Conservation (phyloP, 2,888 invertebrate genomes). For the Lasioglossum zephyrum region DNA sequence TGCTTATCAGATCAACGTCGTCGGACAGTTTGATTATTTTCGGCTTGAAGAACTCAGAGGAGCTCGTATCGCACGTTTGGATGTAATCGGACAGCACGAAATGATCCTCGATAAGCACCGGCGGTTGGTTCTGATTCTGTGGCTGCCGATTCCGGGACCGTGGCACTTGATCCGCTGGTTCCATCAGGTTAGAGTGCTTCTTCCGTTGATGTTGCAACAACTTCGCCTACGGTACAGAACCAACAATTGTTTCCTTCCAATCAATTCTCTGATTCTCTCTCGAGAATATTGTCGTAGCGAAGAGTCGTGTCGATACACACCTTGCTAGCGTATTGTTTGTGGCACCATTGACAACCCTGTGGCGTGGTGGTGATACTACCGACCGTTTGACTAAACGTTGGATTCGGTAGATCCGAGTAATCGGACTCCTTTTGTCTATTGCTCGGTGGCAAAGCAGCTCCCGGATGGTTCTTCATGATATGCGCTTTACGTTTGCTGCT, state of each 20-base stretch:
- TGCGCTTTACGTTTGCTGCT: slow-evolving; percentile 94
- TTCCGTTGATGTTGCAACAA: slow-evolving; percentile 89
- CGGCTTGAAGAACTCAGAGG: slow-evolving; percentile 75
- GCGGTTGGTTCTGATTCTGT: slow-evolving; percentile 79
- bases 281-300: not conserved
- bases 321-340: slow-evolving; percentile 94
- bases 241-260: not conserved
- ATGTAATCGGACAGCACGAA: slow-evolving; percentile 76
- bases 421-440: slow-evolving; percentile 84
- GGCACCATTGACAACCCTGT: slow-evolving; percentile 92
- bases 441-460: slow-evolving; percentile 88
- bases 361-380: slow-evolving; percentile 90
- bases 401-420: slow-evolving; percentile 86
- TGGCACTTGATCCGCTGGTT: slow-evolving; percentile 82
- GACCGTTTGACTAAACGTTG: slow-evolving; percentile 89
- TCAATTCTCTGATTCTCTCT: not conserved
- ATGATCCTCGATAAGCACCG: slow-evolving; percentile 73
- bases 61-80: slow-evolving; percentile 70
- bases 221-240: slow-evolving; percentile 85
- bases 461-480: slow-evolving; percentile 93
- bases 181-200: slow-evolving; percentile 86
- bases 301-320: slow-evolving; percentile 78
- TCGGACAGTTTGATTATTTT: slow-evolving; percentile 77
- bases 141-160: slow-evolving; percentile 80
- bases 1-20: slow-evolving; percentile 74